phyloP scores from a whole-genome alignment of 2,113 vertebrate genomes.

The Siphamia tubifer region DNA sequence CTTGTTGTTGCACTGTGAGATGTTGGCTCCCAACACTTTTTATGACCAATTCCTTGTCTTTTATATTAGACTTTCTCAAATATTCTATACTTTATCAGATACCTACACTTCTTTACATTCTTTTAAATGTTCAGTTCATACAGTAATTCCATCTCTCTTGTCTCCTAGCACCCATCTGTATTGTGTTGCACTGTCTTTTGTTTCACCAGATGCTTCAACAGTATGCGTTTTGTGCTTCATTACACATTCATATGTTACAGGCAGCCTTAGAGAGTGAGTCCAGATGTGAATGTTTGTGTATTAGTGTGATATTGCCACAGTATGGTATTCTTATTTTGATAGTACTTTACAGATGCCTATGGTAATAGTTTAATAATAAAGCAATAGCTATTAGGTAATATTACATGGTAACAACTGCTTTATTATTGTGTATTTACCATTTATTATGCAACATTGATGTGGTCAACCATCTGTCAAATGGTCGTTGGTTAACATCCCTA shows the following conservation, averaged over 20 bases:
- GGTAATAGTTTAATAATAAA: too few relatives aligned
- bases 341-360: constrained; percentile 29
- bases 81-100: too few relatives aligned
- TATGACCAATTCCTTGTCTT: not conserved
- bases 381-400: too few relatives aligned
- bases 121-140: not conserved
- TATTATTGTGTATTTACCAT: too few relatives aligned
- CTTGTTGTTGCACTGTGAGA: not conserved
- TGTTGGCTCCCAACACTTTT: not conserved
- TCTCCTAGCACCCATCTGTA: not conserved
- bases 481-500: too few relatives aligned
- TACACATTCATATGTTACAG: constrained; percentile 59
- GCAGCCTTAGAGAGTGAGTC: constrained; percentile 23
- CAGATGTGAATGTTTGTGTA: constrained; percentile 48
- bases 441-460: too few relatives aligned
- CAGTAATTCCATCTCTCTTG: not conserved
- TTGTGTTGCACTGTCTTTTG: constrained; percentile 23
- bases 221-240: constrained; percentile 69
- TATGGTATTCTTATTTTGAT: constrained; percentile 5
- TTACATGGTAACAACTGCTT: too few relatives aligned
- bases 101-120: too few relatives aligned
- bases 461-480: too few relatives aligned
- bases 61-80: too few relatives aligned
- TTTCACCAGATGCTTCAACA: constrained; percentile 59
- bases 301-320: constrained; percentile 18